Conservation (phyloP, 1,140 invertebrate species). For the Cydia fagiglandana region DNA sequence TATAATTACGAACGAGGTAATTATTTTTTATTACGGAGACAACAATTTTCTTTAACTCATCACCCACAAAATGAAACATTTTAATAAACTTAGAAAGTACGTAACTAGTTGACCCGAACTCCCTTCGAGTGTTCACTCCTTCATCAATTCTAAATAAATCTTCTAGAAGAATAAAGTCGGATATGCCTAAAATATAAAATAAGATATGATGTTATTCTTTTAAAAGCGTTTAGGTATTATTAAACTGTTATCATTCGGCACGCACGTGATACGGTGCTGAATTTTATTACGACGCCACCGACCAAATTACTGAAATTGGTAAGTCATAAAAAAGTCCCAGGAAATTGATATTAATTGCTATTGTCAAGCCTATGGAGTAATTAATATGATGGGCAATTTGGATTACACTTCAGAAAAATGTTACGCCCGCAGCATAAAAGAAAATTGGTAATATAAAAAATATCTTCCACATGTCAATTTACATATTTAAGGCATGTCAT, state of each 20-base stretch:
- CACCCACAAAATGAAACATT: neutral
- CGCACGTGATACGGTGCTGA: slow-evolving; percentile 17
- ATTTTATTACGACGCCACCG: neutral
- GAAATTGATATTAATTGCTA: slow-evolving; percentile 10
- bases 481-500: no score
- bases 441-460: slow-evolving; percentile 36
- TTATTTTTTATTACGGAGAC: no score
- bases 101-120: neutral
- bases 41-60: neutral
- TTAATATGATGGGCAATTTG: neutral
- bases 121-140: neutral
- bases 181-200: neutral
- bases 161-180: slow-evolving; percentile 4
- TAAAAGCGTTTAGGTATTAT: neutral
- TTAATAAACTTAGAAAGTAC: neutral
- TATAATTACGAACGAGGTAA: no score
- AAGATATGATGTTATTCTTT: neutral
- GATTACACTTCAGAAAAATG: neutral
- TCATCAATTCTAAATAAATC: slow-evolving; percentile 1
- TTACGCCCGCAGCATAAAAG: slow-evolving; percentile 2
- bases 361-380: neutral
- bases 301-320: slow-evolving; percentile 18
- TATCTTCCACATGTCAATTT: no score
- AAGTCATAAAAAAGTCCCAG: neutral
- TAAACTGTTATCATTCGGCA: neutral